Conservation (phyloP, 2,797 vertebrate species). For the Tapera naevia region DNA sequence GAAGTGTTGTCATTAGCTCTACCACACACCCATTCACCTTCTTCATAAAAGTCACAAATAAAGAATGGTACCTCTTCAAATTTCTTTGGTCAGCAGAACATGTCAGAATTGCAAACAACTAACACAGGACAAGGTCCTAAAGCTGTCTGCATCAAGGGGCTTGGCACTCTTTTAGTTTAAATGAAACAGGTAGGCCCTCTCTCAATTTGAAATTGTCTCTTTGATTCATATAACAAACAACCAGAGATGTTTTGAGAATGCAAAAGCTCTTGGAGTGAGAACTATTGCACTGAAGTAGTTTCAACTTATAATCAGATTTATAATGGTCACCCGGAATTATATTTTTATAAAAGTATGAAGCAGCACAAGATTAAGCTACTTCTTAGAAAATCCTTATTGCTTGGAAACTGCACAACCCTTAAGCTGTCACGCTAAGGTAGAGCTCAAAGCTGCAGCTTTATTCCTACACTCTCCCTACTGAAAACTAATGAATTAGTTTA, state of each 20-base stretch:
- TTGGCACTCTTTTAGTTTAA: not conserved
- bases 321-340: not conserved
- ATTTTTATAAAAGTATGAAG: not conserved
- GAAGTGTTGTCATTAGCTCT: not conserved
- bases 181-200: not conserved
- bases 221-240: not conserved
- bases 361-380: not conserved
- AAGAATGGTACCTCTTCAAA: not conserved
- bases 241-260: not conserved
- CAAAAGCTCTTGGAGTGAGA: not conserved
- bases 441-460: not conserved
- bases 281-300: not conserved
- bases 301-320: not conserved
- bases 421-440: not conserved
- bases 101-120: not conserved
- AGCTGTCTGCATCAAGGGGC: not conserved
- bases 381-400: rapidly evolving
- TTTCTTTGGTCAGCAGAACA: not conserved
- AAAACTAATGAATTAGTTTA: not conserved
- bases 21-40: not conserved
- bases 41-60: not conserved
- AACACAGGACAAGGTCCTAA: not conserved
- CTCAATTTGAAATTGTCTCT: not conserved
- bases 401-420: not conserved
- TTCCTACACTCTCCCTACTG: not conserved